phyloP scores from a whole-genome alignment of 2,888 invertebrate genomes.

The Cremastobaeus sp. region DNA sequence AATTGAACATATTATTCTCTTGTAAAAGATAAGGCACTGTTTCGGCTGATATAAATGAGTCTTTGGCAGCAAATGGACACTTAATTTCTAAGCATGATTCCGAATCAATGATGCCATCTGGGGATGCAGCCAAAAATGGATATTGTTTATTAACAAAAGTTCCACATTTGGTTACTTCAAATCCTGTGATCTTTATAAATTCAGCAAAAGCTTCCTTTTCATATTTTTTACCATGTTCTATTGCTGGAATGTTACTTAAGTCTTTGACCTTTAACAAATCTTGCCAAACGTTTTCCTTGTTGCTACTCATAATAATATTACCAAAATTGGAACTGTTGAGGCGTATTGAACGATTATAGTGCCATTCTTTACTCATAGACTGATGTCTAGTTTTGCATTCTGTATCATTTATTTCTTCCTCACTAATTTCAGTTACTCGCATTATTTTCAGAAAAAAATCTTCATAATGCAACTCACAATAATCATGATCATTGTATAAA shows the following conservation, averaged over 20 bases:
- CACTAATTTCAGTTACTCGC: constrained; percentile 15
- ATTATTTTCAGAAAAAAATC: constrained; percentile 14
- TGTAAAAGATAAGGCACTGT: constrained; percentile 39
- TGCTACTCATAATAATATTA: neutral
- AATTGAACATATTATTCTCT: neutral
- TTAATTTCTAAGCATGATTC: constrained; percentile 50
- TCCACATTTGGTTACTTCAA: constrained; percentile 20
- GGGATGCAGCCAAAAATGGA: constrained; percentile 47
- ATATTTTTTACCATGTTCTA: constrained; percentile 42
- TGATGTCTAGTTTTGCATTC: constrained; percentile 18
- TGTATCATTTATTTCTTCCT: constrained; percentile 3
- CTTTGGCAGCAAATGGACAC: constrained; percentile 38
- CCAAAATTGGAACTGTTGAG: constrained; percentile 26
- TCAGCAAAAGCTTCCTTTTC: constrained; percentile 33
- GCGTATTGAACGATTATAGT: constrained; percentile 3
- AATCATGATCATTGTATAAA: constrained; percentile 30
- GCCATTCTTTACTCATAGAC: constrained; percentile 14
- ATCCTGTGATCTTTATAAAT: constrained; percentile 19
- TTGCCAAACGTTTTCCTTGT: constrained; percentile 1
- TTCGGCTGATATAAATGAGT: constrained; percentile 20
- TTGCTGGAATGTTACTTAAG: constrained; percentile 14
- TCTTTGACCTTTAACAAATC: constrained; percentile 1
- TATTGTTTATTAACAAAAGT: constrained; percentile 16
- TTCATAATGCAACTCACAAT: constrained; percentile 15
- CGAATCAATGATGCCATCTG: constrained; percentile 38